These are phyloP conservation scores for Girardinichthys multiradiatus DNA, from an alignment of 2,113 vertebrate genomes.

Conservation along the genomic window DNA sequence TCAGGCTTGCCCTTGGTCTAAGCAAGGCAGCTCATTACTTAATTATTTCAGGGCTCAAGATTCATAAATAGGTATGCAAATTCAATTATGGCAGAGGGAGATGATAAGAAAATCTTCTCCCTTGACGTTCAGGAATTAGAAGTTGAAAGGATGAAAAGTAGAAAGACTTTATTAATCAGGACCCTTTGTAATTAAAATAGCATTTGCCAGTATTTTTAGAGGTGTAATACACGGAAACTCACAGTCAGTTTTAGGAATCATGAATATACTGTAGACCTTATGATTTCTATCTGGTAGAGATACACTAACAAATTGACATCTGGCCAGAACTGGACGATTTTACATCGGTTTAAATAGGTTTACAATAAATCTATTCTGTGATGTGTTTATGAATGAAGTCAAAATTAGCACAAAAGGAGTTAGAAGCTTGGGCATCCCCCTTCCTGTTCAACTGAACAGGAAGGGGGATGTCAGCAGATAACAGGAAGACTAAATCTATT, in stretches of 20 bases:
- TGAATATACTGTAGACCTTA: constrained; percentile 13
- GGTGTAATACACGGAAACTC: constrained; percentile 27
- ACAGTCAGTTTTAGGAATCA: constrained; percentile 34
- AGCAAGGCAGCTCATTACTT: constrained; percentile 72
- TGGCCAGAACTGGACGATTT: not conserved
- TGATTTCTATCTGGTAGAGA: not conserved
- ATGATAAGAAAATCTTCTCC: constrained; percentile 68
- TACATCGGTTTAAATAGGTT: too few relatives aligned
- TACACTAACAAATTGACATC: not conserved
- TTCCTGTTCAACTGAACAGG: too few relatives aligned
- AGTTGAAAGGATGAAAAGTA: constrained; percentile 53
- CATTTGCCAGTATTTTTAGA: constrained; percentile 43
- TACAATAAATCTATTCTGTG: too few relatives aligned
- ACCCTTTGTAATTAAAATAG: constrained; percentile 39
- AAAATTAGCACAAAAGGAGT: too few relatives aligned
- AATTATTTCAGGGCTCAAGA: constrained; percentile 68
- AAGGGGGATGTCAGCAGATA: too few relatives aligned
- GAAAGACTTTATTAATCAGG: constrained; percentile 64
- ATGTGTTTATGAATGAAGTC: too few relatives aligned
- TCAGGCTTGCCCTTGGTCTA: constrained; percentile 65
- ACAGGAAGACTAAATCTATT: too few relatives aligned
- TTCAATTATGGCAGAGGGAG: constrained; percentile 67
- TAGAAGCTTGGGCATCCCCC: too few relatives aligned
- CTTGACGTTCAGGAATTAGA: constrained; percentile 56
- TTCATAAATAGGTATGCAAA: constrained; percentile 77